Conservation (phyloP, 2,888 invertebrate genomes). For the Nymphalis polychloros region DNA sequence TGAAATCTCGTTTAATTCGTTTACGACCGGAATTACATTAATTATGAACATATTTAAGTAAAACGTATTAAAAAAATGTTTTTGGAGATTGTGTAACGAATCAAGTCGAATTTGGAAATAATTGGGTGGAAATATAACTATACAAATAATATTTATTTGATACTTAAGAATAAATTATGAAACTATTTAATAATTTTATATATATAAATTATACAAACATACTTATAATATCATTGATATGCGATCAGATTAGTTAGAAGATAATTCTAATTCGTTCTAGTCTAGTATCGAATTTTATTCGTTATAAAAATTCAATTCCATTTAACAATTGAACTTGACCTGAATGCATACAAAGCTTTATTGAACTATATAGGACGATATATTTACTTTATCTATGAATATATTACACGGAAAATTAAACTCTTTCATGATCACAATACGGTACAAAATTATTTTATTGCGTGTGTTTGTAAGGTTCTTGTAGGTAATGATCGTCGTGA, state of each 20-base stretch:
- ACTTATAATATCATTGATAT: not conserved
- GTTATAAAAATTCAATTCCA: conserved; percentile 12
- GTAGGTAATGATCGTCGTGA: conserved; percentile 8
- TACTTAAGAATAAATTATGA: too few relatives aligned
- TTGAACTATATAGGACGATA: conserved; percentile 26
- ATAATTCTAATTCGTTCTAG: not conserved
- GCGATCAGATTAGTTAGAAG: not conserved
- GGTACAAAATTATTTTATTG: not conserved
- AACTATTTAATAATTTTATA: not conserved
- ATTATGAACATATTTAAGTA: too few relatives aligned
- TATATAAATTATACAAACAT: not conserved
- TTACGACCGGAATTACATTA: too few relatives aligned
- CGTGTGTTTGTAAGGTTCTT: not conserved
- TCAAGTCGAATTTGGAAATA: too few relatives aligned
- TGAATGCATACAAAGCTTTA: conserved; percentile 21
- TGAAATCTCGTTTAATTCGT: too few relatives aligned
- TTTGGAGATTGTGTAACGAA: too few relatives aligned
- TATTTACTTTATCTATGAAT: not conserved
- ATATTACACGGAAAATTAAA: conserved; percentile 8
- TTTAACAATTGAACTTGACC: conserved; percentile 31
- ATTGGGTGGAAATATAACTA: too few relatives aligned
- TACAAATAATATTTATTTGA: too few relatives aligned
- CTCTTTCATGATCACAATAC: not conserved
- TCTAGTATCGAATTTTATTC: conserved; percentile 13
- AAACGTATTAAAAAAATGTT: too few relatives aligned